Conservation (phyloP, 2,113 vertebrate species). For the Otolemur garnettii region DNA sequence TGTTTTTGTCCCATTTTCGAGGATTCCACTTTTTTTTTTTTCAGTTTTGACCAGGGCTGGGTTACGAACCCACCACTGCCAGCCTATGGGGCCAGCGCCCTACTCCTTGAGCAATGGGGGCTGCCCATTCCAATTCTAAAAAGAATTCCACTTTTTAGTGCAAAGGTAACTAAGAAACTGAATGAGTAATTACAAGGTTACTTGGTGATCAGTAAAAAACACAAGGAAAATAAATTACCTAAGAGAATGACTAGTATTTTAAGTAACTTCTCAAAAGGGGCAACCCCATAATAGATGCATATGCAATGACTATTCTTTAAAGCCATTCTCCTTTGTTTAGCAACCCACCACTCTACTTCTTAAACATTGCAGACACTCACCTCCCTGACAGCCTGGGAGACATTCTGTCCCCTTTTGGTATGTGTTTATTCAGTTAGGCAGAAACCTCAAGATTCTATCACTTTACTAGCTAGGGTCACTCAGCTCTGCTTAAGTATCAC, state of each 20-base stretch:
- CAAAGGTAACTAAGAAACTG: slow-evolving; percentile 29
- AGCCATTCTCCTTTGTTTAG: slow-evolving; percentile 46
- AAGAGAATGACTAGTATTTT: background rate
- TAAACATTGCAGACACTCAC: slow-evolving; percentile 5
- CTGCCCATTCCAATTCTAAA: too few species aligned
- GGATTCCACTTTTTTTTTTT: background rate
- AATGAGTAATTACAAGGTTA: slow-evolving; percentile 44
- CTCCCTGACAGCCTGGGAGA: slow-evolving; percentile 1
- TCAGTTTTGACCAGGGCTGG: too few species aligned
- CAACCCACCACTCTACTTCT: background rate
- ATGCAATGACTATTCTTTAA: background rate
- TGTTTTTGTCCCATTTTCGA: slow-evolving; percentile 35
- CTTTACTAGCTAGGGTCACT: background rate
- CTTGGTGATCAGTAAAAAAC: background rate
- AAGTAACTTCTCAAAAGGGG: slow-evolving; percentile 40
- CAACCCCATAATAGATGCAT: background rate
- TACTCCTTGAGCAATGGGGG: too few species aligned
- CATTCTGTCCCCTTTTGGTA: slow-evolving; percentile 2
- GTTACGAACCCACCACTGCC: too few species aligned
- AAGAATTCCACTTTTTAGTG: slow-evolving; percentile 23
- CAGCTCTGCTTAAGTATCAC: background rate
- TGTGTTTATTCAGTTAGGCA: slow-evolving; percentile 1
- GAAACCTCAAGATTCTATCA: slow-evolving; percentile 20
- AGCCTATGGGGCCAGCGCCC: too few species aligned
- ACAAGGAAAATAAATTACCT: slow-evolving; percentile 24